These are phyloP conservation scores for Pelvicachromis taeniatus DNA, from an alignment of 2,113 vertebrate species.

Conservation along the genomic window DNA sequence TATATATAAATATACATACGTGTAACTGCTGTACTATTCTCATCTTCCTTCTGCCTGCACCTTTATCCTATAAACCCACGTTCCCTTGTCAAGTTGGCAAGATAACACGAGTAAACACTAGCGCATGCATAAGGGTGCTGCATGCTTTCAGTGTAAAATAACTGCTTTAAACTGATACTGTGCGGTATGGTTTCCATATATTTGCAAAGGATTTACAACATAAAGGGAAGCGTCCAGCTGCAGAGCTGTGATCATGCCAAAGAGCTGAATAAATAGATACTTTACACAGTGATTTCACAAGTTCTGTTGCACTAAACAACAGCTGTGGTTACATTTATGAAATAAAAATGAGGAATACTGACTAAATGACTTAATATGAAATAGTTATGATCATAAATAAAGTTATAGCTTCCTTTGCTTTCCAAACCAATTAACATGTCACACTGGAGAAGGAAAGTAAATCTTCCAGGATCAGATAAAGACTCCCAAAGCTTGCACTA, in stretches of 20 bases:
- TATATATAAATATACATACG: neutral
- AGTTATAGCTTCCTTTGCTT: neutral
- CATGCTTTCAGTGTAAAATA: constrained; percentile 15
- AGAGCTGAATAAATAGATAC: neutral
- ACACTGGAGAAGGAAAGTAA: neutral
- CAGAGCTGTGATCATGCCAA: neutral
- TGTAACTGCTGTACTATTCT: neutral
- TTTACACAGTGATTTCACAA: neutral
- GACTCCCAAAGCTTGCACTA: neutral
- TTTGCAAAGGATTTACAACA: neutral
- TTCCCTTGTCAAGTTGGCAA: constrained; percentile 8
- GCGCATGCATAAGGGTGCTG: neutral
- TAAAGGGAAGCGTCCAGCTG: neutral
- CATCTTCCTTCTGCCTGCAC: neutral
- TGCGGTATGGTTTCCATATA: neutral
- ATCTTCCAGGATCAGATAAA: neutral
- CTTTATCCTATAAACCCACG: neutral
- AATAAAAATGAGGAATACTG: neutral
- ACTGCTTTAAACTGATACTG: constrained; percentile 3
- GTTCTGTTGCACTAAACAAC: neutral
- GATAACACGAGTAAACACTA: constrained; percentile 40
- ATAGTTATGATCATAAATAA: neutral
- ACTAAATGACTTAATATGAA: neutral
- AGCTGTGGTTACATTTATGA: neutral
- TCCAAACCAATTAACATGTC: neutral